These are phyloP conservation scores for Xestobium rufovillosum DNA, from an alignment of 2,888 invertebrate genomes.

Conservation along the genomic window DNA sequence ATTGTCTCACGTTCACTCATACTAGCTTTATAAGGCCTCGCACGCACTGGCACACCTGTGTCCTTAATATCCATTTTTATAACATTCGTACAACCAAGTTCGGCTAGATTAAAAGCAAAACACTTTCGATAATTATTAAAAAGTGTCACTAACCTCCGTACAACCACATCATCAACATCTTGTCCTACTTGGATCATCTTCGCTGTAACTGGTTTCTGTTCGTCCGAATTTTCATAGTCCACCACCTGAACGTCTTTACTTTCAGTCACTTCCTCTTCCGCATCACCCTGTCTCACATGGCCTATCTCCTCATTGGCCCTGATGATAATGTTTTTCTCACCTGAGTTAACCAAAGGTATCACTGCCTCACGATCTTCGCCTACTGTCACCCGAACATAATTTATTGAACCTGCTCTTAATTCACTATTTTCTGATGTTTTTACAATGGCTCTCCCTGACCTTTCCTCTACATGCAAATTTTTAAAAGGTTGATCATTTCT, in stretches of 20 bases:
- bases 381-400: not conserved
- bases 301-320: not conserved
- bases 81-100: not conserved
- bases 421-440: no score
- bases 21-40: conserved; percentile 15
- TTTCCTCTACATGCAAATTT: no score
- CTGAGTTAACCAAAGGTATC: no score
- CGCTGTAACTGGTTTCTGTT: no score
- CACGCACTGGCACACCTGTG: conserved; percentile 9
- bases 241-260: not conserved
- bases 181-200: not conserved
- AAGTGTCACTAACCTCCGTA: not conserved
- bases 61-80: not conserved
- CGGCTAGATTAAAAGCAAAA: conserved; percentile 3
- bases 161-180: not conserved
- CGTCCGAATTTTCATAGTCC: not conserved
- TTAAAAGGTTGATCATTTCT: not conserved
- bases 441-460: no score
- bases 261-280: not conserved
- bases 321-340: not conserved
- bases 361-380: not conserved
- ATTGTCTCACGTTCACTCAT: conserved; percentile 7
- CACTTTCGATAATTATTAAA: not conserved
- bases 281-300: not conserved
- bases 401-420: no score